Evolutionary conservation across 2,113 vertebrate genomes (phyloP).

Genomic region (Scopus umbretta): DNA sequence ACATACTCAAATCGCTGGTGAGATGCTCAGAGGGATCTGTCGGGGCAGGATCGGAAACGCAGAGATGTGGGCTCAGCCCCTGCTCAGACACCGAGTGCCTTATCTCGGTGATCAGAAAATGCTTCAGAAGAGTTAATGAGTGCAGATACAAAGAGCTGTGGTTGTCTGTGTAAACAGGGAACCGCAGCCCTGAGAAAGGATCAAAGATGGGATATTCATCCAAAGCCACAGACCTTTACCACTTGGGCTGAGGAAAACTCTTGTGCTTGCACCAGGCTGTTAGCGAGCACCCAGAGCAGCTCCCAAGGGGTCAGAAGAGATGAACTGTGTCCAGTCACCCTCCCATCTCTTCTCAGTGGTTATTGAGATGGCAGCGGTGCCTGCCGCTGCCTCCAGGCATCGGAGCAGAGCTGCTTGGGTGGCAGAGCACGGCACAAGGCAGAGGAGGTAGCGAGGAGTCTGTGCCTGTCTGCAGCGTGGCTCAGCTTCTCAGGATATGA

Average conservation of each 20-base stretch:
- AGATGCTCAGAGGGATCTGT: not conserved
- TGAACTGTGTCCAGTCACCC: not conserved
- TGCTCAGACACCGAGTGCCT: not conserved
- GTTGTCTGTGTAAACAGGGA: constrained; percentile 41
- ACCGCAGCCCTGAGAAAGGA: not conserved
- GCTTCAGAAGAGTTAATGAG: constrained; percentile 20
- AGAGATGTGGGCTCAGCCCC: not conserved
- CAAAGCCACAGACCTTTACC: not conserved
- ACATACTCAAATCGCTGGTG: not conserved
- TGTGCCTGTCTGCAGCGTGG: fast-evolving
- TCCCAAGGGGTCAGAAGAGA: fast-evolving
- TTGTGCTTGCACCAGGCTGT: not conserved
- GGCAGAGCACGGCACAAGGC: not conserved
- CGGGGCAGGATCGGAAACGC: not conserved
- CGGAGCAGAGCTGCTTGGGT: not conserved
- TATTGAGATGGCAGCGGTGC: not conserved
- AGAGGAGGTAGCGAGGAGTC: not conserved
- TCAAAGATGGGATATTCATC: not conserved
- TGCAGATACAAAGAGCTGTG: not conserved
- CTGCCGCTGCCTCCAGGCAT: not conserved
- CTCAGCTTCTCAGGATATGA: not conserved
- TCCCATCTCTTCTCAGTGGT: fast-evolving
- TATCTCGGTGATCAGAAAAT: not conserved
- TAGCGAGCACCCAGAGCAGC: not conserved
- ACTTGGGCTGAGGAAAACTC: not conserved